Conservation (phyloP, 2,888 invertebrate genomes). For the Nipponacmea schrenckii region DNA sequence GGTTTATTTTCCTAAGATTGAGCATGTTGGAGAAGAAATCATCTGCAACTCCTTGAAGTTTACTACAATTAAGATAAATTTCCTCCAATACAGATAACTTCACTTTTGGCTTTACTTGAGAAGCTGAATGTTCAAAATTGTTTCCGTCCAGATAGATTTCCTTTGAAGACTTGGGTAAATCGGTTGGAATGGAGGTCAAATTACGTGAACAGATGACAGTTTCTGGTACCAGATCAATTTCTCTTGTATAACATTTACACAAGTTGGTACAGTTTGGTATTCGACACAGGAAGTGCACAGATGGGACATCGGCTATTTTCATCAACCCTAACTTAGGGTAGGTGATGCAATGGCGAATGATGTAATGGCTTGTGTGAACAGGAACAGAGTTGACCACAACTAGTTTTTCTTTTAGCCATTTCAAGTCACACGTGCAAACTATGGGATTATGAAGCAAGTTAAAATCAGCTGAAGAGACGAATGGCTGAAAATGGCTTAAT, state of each 20-base stretch:
- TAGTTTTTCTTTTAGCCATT: slow-evolving; percentile 12
- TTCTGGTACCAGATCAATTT: slow-evolving; percentile 9
- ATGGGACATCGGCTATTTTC: neutral
- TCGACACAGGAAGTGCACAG: slow-evolving; percentile 18
- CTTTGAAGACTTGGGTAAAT: slow-evolving; percentile 6
- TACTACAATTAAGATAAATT: slow-evolving; percentile 25
- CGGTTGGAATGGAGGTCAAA: slow-evolving; percentile 7
- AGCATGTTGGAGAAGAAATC: slow-evolving; percentile 8
- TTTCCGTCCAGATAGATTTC: slow-evolving; percentile 22
- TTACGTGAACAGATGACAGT: slow-evolving; percentile 18
- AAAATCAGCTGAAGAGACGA: slow-evolving; percentile 13
- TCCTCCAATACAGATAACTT: neutral
- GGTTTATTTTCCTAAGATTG: slow-evolving; percentile 7
- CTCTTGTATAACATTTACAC: slow-evolving; percentile 25
- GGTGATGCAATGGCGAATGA: slow-evolving; percentile 11
- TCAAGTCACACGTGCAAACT: slow-evolving; percentile 20
- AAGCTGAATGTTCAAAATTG: slow-evolving; percentile 4
- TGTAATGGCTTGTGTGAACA: slow-evolving; percentile 18
- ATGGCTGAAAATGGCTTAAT: slow-evolving; percentile 10
- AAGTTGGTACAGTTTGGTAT: slow-evolving; percentile 10
- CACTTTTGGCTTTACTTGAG: neutral
- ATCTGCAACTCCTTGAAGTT: neutral
- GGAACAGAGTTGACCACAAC: neutral
- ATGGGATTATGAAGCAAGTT: slow-evolving; percentile 17
- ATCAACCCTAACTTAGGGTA: neutral